These are phyloP conservation scores for Oncorhynchus gorbuscha DNA, from an alignment of 2,113 vertebrate species.

Conservation along the genomic window DNA sequence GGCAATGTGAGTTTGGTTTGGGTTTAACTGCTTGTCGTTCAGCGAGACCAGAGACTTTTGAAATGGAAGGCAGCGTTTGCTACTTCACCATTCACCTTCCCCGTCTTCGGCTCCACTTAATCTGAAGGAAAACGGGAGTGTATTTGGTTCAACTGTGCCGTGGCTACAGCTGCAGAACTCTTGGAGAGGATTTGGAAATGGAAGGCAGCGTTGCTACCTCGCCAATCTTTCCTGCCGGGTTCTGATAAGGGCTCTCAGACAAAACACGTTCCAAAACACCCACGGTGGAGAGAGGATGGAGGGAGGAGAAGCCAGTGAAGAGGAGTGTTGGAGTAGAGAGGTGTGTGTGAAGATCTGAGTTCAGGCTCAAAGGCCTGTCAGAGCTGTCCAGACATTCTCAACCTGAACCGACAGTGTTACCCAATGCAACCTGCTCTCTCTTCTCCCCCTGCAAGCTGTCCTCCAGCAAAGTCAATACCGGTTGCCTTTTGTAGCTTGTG, in stretches of 20 bases:
- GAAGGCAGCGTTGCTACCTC: neutral
- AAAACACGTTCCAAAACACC: neutral
- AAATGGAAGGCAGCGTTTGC: no score
- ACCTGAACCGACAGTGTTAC: neutral
- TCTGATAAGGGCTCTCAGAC: neutral
- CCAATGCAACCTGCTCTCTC: neutral
- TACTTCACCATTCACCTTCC: neutral
- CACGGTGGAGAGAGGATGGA: neutral
- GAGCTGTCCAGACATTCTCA: neutral
- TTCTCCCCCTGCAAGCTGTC: constrained; percentile 12
- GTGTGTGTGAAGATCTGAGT: neutral
- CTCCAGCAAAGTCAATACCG: neutral
- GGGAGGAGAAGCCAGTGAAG: neutral
- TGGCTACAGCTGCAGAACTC: no score
- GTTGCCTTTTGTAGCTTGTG: neutral
- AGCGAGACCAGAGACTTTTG: no score
- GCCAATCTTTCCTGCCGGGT: neutral
- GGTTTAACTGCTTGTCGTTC: no score
- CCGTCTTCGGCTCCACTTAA: neutral
- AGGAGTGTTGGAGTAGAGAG: neutral
- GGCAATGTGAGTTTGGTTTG: no score
- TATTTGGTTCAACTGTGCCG: neutral
- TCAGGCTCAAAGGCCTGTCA: neutral
- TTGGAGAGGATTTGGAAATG: neutral
- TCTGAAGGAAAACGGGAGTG: neutral